Base-by-base conservation (phyloP, 2,797 vertebrate genomes). In the Myotis findleyi region DNA sequence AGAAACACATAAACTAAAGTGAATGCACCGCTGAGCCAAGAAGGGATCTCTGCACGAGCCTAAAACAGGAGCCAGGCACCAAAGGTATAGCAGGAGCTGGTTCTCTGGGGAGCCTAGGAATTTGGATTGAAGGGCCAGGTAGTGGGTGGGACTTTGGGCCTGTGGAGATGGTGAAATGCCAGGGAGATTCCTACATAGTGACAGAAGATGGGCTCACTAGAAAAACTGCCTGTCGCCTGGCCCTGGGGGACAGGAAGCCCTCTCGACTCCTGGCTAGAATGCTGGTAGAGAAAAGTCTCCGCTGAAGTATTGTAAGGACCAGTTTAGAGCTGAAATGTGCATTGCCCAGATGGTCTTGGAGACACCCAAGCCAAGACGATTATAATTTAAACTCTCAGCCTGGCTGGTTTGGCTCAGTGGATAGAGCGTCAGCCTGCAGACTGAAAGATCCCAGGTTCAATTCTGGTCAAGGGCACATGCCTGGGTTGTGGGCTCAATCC, bases 61-160 rank as follows among this genome's bases (percentile, higher is more conserved):
- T 23, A 4, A 13, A 5, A 6, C 0, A 0, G 79, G 71, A 30
- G 16, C 4, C 18, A 5, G 81, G 41, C 17, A 0, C 23, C 17
- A 5, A 14, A 57, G 72, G 36, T 27, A 2, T 0, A 6, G 30
- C 16, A 18, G 17, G 53, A 25, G 55, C 25, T n/a, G 20, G 3
- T 7, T 25, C 27, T 53, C 55, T 25, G 3, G 17, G 66, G 25
- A 71, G 13, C 23, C 30, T 17, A 25, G 7, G 71, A 51, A 59
- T 33, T 36, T 3, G 30, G 13, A 9, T 62, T n/a, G 10, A 9
- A 69, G 68, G 72, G 7, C n/a, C 23, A 20, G 21, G 68, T 6
- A 2, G 44, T 12, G 3, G 53, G 14, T 8, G 49, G 59, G 71
- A 30, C 72, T 68, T 11, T 0, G 17, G 51, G 38, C 30, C 12